A percentile compares a stretch with the other conserved stretches of the same genome.
phyloP scores from a whole-genome alignment of 2,888 invertebrate genomes.

The Reticulitermes lucifugus region DNA sequence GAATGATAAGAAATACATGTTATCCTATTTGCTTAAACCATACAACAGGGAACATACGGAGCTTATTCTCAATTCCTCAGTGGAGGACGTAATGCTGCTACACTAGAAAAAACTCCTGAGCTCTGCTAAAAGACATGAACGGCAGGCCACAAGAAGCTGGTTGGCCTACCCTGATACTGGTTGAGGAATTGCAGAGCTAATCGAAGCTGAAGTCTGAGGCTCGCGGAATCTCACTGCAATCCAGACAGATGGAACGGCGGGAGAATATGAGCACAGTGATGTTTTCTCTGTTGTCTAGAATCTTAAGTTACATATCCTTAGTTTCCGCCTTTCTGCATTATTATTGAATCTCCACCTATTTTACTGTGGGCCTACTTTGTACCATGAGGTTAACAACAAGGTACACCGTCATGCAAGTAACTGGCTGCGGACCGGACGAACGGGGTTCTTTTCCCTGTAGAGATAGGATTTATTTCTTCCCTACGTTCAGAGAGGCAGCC shows the following conservation, averaged over 20 bases:
- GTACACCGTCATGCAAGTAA: too few relatives aligned
- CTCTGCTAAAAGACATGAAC: neutral
- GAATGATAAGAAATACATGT: too few relatives aligned
- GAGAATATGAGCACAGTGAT: neutral
- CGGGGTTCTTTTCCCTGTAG: too few relatives aligned
- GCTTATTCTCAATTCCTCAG: neutral
- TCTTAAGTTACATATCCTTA: neutral
- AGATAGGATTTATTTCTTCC: too few relatives aligned
- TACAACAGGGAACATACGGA: neutral
- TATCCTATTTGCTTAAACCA: neutral
- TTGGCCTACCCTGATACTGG: neutral
- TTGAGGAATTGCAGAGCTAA: conserved; percentile 33
- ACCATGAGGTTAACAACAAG: too few relatives aligned
- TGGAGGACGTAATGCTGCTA: neutral
- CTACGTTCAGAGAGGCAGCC: too few relatives aligned
- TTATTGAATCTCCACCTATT: too few relatives aligned
- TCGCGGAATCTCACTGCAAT: neutral
- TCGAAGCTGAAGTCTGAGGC: conserved; percentile 25
- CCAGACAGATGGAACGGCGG: neutral
- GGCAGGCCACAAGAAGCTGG: neutral
- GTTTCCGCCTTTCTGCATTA: neutral
- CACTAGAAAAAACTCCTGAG: neutral
- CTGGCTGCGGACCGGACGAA: too few relatives aligned
- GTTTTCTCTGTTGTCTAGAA: neutral
- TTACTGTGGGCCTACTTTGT: too few relatives aligned